Percentiles rank a stretch among this genome's conserved stretches.
These are phyloP conservation scores for Eulemur albifrons DNA, from an alignment of 2,797 vertebrate species.

Conservation along the genomic window DNA sequence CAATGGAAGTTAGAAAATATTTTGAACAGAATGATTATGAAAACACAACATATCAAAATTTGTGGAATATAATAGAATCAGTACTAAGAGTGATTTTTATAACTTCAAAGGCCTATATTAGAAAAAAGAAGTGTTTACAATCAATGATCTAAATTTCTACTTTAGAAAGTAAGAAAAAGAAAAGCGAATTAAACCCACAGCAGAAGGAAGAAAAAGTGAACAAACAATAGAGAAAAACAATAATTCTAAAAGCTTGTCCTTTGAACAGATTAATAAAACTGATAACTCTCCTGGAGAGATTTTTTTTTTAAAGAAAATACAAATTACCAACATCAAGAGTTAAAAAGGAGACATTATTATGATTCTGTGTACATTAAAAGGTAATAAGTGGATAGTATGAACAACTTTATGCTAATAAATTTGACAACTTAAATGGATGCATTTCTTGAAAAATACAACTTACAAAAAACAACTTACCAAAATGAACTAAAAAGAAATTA, in stretches of 20 bases:
- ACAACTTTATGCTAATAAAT: neutral
- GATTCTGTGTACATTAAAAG: neutral
- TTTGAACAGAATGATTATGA: conserved; percentile 29
- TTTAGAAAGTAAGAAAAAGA: neutral
- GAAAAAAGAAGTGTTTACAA: neutral
- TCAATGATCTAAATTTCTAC: neutral
- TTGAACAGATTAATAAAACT: neutral
- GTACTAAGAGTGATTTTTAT: neutral
- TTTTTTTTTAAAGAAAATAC: neutral
- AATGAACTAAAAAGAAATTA: neutral
- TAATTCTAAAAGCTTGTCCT: neutral
- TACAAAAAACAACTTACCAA: neutral
- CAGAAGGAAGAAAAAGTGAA: neutral
- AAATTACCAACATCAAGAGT: neutral
- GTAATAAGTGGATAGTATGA: neutral
- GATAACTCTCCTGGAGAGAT: neutral
- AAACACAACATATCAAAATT: neutral
- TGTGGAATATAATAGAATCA: neutral
- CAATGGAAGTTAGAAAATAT: conserved; percentile 38
- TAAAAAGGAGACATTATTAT: neutral
- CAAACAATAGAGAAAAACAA: neutral
- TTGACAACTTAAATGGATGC: neutral
- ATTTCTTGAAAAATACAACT: neutral
- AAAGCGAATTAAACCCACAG: neutral
- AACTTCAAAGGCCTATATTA: neutral